These are phyloP conservation scores for Perca flavescens DNA, from an alignment of 2,113 vertebrate species.

Conservation along the genomic window DNA sequence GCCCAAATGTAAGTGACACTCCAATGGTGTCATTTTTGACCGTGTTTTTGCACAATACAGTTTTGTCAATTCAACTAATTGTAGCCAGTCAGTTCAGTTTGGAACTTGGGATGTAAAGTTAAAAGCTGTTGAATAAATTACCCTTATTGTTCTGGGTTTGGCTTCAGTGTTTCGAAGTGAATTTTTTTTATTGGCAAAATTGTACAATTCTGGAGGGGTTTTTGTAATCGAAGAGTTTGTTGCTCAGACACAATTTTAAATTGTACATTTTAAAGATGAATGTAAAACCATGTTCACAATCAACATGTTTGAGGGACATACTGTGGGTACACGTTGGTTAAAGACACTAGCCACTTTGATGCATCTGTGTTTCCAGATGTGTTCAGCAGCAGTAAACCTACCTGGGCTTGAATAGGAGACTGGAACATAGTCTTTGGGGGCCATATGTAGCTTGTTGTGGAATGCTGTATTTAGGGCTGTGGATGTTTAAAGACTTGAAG, in stretches of 20 bases:
- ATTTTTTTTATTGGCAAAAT: constrained; percentile 18
- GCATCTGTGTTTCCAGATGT: constrained; percentile 57
- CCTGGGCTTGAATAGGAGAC: constrained; percentile 32
- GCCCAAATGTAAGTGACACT: constrained; percentile 69
- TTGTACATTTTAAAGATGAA: constrained; percentile 58
- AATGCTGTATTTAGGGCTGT: constrained; percentile 53
- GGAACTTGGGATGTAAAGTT: constrained; percentile 25
- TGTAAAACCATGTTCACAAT: constrained; percentile 58
- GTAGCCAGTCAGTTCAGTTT: constrained; percentile 40
- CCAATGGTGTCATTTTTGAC: constrained; percentile 66
- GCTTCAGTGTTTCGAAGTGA: constrained; percentile 40
- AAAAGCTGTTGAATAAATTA: constrained; percentile 13
- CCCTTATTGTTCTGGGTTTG: constrained; percentile 28
- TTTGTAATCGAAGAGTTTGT: constrained; percentile 18
- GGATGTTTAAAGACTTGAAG: constrained; percentile 45
- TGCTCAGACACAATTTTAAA: constrained; percentile 47
- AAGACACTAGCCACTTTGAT: constrained; percentile 68
- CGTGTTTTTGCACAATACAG: constrained; percentile 66
- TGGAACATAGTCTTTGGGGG: constrained; percentile 40
- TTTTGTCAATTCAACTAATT: constrained; percentile 34
- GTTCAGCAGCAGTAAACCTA: constrained; percentile 50
- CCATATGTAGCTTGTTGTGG: constrained; percentile 64
- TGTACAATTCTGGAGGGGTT: constrained; percentile 30
- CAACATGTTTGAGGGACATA: constrained; percentile 49
- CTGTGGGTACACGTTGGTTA: constrained; percentile 61